Evolutionary conservation across 2,113 vertebrate genomes (phyloP).

Genomic region (Pterophyllum scalare): DNA sequence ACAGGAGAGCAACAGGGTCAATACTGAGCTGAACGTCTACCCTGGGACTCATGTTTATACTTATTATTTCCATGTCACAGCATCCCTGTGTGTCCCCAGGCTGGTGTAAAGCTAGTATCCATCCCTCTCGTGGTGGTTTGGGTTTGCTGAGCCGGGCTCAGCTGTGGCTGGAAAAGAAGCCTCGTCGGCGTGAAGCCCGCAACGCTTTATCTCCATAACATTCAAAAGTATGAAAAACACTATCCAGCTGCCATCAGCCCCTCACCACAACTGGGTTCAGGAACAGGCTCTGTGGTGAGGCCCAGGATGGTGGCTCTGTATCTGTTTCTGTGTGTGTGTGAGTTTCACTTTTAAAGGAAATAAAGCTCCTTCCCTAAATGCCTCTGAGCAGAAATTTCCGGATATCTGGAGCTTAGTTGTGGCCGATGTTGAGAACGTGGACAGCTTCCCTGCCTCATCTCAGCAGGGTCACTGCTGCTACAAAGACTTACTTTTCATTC

Average conservation of each 20-base stretch:
- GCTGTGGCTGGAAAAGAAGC: not conserved
- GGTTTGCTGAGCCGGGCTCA: not conserved
- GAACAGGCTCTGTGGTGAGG: too few relatives aligned
- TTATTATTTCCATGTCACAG: not conserved
- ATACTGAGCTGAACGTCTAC: not conserved
- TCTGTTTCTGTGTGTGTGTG: too few relatives aligned
- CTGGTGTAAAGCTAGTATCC: not conserved
- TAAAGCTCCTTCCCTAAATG: not conserved
- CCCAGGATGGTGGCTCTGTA: too few relatives aligned
- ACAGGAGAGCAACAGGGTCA: not conserved
- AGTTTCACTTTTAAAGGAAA: not conserved
- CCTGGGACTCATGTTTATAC: not conserved
- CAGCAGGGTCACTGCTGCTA: not conserved
- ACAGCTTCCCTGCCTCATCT: not conserved
- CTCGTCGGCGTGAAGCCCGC: not conserved
- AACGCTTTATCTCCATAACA: conserved; percentile 3
- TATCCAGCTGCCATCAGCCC: not conserved
- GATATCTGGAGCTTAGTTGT: not conserved
- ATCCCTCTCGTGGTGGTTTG: not conserved
- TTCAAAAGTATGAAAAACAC: conserved; percentile 8
- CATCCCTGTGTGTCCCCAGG: not conserved
- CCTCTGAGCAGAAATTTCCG: not conserved
- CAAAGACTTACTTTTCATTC: not conserved
- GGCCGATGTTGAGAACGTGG: not conserved
- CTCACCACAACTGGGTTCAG: not conserved